Percentiles rank a stretch among this genome's conserved stretches.
These are phyloP conservation scores for Capricornis sumatraensis DNA, from an alignment of 2,113 vertebrate species.

Conservation along the genomic window DNA sequence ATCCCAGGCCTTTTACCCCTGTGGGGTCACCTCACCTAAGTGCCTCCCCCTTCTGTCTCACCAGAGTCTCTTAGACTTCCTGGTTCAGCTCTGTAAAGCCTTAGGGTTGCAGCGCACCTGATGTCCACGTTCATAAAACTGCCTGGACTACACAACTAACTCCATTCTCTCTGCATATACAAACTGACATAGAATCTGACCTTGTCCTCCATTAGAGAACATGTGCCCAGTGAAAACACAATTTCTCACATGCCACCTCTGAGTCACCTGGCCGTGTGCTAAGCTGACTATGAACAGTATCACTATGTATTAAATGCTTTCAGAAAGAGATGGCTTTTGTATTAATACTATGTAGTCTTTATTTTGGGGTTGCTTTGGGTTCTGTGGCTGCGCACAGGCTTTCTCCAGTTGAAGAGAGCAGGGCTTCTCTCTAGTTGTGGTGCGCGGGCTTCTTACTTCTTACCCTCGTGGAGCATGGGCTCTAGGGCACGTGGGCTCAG, in stretches of 20 bases:
- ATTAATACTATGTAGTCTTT: neutral
- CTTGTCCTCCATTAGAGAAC: neutral
- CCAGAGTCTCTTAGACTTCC: neutral
- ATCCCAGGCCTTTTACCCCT: neutral
- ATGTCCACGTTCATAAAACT: neutral
- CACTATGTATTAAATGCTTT: neutral
- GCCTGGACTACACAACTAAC: neutral
- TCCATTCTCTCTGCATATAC: neutral
- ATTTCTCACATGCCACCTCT: neutral
- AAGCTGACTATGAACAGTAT: neutral
- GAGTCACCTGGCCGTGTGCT: neutral
- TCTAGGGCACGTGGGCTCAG: neutral
- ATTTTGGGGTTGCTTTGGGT: neutral
- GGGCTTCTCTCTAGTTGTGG: neutral
- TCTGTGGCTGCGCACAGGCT: neutral
- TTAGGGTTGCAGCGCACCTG: neutral
- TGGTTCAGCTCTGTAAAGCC: neutral
- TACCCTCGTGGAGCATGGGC: neutral
- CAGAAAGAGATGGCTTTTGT: neutral
- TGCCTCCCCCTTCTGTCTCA: neutral
- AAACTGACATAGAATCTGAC: neutral
- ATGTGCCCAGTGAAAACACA: neutral
- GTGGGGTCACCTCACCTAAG: neutral
- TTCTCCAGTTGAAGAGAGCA: neutral
- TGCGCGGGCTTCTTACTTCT: fast-evolving